phyloP scores from a whole-genome alignment of 2,888 invertebrate genomes.

The Drosophila helvetica region DNA sequence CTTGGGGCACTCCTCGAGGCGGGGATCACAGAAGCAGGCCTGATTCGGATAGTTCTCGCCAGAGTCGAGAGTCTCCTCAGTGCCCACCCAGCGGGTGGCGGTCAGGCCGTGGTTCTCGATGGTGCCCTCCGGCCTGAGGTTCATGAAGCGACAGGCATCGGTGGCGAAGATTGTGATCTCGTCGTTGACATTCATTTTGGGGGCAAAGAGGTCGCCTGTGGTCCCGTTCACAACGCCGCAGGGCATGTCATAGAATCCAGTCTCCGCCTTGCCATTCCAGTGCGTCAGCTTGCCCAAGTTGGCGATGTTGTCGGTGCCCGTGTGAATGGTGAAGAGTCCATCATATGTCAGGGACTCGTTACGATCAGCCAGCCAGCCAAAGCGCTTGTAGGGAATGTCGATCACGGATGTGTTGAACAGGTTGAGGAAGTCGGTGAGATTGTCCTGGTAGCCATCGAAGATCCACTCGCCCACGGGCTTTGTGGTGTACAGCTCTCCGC shows the following conservation, averaged over 20 bases:
- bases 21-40: constrained; percentile 88
- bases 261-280: constrained; percentile 88
- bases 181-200: constrained; percentile 84
- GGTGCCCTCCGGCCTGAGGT: constrained; percentile 73
- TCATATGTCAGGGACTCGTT: constrained; percentile 90
- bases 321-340: constrained; percentile 91
- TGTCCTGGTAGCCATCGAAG: constrained; percentile 93
- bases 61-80: constrained; percentile 89
- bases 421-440: constrained; percentile 86
- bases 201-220: constrained; percentile 92
- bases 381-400: constrained; percentile 89
- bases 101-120: constrained; percentile 65
- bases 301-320: constrained; percentile 88
- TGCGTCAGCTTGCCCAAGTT: constrained; percentile 88
- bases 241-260: constrained; percentile 85
- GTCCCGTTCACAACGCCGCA: constrained; percentile 90
- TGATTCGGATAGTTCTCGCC: constrained; percentile 86
- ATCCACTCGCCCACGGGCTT: constrained; percentile 88
- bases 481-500: constrained; percentile 85
- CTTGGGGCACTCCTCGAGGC: constrained; percentile 85
- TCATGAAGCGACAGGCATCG: constrained; percentile 91
- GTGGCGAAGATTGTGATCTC: constrained; percentile 88
- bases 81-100: constrained; percentile 84
- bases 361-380: constrained; percentile 94
- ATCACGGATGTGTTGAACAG: constrained; percentile 84